Conservation (phyloP, 2,888 invertebrate species). For the Noctuana brunneofusca region DNA sequence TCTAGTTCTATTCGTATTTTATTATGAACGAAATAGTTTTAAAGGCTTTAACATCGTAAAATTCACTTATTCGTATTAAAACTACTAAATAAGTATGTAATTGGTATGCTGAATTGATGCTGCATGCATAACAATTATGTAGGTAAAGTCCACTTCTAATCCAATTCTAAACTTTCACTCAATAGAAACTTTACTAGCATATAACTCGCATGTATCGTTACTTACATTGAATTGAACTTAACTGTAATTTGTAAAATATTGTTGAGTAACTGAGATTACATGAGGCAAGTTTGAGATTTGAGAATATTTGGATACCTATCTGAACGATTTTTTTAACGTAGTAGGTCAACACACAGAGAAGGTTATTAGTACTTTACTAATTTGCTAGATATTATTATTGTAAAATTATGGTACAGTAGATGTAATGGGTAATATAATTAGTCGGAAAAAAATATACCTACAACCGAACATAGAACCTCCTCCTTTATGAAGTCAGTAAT, state of each 20-base stretch:
- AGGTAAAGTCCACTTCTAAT: slow-evolving; percentile 11
- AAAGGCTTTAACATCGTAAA: not conserved
- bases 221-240: not conserved
- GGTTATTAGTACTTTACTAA: too few relatives aligned
- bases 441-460: too few relatives aligned
- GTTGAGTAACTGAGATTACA: not conserved
- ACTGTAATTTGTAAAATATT: not conserved
- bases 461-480: too few relatives aligned
- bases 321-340: too few relatives aligned
- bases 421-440: not conserved
- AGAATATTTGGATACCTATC: too few relatives aligned
- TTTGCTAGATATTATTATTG: too few relatives aligned
- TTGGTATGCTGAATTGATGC: slow-evolving; percentile 5
- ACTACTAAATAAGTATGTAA: too few relatives aligned
- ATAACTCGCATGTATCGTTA: not conserved
- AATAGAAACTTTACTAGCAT: slow-evolving; percentile 25
- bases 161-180: slow-evolving; percentile 29
- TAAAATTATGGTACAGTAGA: not conserved
- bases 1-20: too few relatives aligned
- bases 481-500: too few relatives aligned
- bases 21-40: too few relatives aligned
- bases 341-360: too few relatives aligned
- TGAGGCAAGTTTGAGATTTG: too few relatives aligned
- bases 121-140: slow-evolving; percentile 21
- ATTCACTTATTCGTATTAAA: not conserved